Evolutionary conservation across 1,140 invertebrate species (phyloP), one percentile per base, ranked within the genome.

Genomic region (Chelonus insularis): DNA sequence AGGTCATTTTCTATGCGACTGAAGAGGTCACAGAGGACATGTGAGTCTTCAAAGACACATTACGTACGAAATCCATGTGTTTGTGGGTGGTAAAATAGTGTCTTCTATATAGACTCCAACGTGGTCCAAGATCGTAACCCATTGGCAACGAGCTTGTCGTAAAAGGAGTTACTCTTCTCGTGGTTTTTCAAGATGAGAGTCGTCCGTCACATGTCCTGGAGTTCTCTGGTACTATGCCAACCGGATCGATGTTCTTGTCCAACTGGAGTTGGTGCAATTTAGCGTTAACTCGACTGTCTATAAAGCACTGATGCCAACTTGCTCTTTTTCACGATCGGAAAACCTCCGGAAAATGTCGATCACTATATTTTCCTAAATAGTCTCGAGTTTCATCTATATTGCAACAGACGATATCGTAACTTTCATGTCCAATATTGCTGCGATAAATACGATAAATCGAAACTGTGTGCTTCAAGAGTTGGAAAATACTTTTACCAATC

Each of bases 121-220:
- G 45, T 12, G 12, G 45, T 57, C 39, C 11, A 29, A 39, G 34
- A 37, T 56, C n/a, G 21, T 41, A 57, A 48, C 41, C 25, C 23
- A 47, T 48, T 57, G 43, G 23, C 56, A 57, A 57, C 56, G 23
- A 45, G 18, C 16, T 4, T 41, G n/a, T 57, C 41, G 43, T 57
- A 57, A 48, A 57, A 57, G 14, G 11, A 43, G 12, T 16, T 2
- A n/a, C 7, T n/a, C 37, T 41, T 16, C 20, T 45, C 14, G 23
- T 57, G 41, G 29, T 34, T 45, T 23, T 45, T n/a, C 56, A 48
- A 47, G 56, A 57, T 48, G 56, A 48, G 9, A 12, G 32, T 57
- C 39, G 23, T 57, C 21, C 3, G 9, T 48, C 45, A 6, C 11
- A 9, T 25, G 20, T 48, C 21, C 20, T 25, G n/a, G 20, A 9